These are phyloP conservation scores for Morone chrysops DNA, from an alignment of 2,113 vertebrate species.

Conservation along the genomic window DNA sequence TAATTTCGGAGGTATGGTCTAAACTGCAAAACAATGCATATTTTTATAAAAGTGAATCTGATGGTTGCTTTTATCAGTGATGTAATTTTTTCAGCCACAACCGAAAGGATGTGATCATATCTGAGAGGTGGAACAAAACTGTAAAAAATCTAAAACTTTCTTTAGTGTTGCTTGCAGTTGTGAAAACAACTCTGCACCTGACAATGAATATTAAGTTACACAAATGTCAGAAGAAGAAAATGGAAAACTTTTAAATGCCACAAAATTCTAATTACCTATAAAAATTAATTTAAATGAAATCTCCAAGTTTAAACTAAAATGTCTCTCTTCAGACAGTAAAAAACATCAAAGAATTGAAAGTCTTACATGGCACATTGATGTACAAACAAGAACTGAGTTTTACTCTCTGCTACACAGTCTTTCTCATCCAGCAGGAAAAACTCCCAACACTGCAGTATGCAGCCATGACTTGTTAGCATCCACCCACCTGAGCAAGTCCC, in stretches of 20 bases:
- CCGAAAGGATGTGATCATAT: neutral
- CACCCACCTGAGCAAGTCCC: neutral
- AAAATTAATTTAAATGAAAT: too few species aligned
- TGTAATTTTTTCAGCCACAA: neutral
- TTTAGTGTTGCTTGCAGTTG: neutral
- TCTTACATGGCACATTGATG: neutral
- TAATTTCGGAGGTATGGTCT: too few species aligned
- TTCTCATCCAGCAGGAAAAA: neutral
- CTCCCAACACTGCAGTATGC: neutral
- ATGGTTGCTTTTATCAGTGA: neutral
- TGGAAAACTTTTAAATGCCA: neutral
- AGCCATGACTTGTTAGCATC: neutral
- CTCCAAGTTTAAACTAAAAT: neutral
- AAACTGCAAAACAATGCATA: too few species aligned
- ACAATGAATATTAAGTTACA: neutral
- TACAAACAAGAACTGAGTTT: neutral
- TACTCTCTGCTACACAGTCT: neutral
- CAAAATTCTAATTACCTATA: neutral
- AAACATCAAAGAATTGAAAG: neutral
- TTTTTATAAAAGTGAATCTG: too few species aligned
- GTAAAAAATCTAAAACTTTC: neutral
- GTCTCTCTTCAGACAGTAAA: neutral
- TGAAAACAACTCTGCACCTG: neutral
- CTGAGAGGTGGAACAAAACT: neutral
- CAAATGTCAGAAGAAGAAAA: neutral